Evolutionary conservation across 2,888 invertebrate species (phyloP), one percentile per base, ranked within the genome.

Genomic region (Eilema caniola): DNA sequence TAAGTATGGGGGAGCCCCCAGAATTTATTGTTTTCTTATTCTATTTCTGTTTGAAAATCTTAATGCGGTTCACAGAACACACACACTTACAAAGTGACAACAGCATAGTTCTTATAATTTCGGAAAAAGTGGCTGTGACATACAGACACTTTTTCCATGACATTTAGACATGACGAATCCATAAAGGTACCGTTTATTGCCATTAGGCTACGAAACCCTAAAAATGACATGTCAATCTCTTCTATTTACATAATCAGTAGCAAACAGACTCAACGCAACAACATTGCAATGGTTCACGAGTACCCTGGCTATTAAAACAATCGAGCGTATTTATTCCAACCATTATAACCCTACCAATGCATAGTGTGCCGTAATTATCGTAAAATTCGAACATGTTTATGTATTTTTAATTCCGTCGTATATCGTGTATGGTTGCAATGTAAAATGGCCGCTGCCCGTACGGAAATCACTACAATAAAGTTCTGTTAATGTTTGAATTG

Each of bases 351-450:
- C 90, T 87, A 85, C 92, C 90, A 86, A 90, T 90, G 89, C 91
- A 92, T 90, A 91, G 90, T 86, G 85, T 84, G 82, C 78, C 85
- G 90, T 92, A 92, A 94, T 94, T 94, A 94, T 90, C 93, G 93
- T 94, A 94, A 94, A 94, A 91, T 90, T 90, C 67, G 87, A 89
- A 88, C 91, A 91, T 94, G 92, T 94, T 94, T 94, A 94, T 94
- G 93, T 90, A 91, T 94, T 94, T 94, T 94, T 94, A 94, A 94
- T 94, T 94, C 94, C 92, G 87, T 88, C 88, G 92, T 93, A 92
- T 82, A 82, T 82, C 82, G 82, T 78, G 76, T 81, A 76, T 81
- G 82, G 86, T 86, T 84, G 85, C 88, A 89, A 90, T 92, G 89
- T 89, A 90, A 75, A 89, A 89, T 86, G 84, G 83, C 77, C 79